Evolutionary conservation across 2,888 invertebrate genomes (phyloP).

Genomic region (Galerucella pusilla): DNA sequence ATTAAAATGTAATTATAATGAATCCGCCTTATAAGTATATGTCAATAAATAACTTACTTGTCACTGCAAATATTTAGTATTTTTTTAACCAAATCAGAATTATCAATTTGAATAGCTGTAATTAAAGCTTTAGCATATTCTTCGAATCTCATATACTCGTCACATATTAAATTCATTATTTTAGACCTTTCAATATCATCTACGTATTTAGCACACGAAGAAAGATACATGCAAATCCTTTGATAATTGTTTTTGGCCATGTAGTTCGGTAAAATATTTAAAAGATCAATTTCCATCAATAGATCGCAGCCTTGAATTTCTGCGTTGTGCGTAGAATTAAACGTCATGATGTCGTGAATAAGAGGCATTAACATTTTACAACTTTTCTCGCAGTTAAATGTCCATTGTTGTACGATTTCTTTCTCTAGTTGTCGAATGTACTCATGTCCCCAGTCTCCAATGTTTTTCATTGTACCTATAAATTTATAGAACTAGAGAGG

Average conservation of each 20-base stretch:
- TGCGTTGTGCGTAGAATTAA: constrained; percentile 97
- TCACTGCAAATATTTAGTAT: constrained; percentile 89
- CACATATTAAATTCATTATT: constrained; percentile 76
- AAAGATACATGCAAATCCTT: constrained; percentile 92
- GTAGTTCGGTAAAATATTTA: constrained; percentile 81
- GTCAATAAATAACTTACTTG: constrained; percentile 72
- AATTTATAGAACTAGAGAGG: background rate
- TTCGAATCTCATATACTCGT: constrained; percentile 86
- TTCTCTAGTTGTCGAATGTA: constrained; percentile 94
- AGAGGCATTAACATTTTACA: constrained; percentile 77
- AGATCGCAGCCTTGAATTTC: constrained; percentile 99
- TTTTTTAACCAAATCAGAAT: constrained; percentile 80
- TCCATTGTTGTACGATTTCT: constrained; percentile 92
- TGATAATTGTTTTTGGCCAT: constrained; percentile 91
- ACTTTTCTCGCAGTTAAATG: constrained; percentile 60
- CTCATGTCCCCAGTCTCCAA: constrained; percentile 99
- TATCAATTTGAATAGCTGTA: constrained; percentile 91
- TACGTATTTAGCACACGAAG: constrained; percentile 90
- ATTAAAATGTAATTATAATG: no score
- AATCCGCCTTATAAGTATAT: no score
- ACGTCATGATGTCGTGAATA: constrained; percentile 89
- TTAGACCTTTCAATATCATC: constrained; percentile 93
- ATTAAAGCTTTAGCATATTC: constrained; percentile 89
- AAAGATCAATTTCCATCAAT: constrained; percentile 94
- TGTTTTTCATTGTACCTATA: constrained; percentile 80